A percentile compares a stretch with the other conserved stretches of the same genome.
Conservation (phyloP, 2,797 vertebrate genomes). For the Diceros bicornis region DNA sequence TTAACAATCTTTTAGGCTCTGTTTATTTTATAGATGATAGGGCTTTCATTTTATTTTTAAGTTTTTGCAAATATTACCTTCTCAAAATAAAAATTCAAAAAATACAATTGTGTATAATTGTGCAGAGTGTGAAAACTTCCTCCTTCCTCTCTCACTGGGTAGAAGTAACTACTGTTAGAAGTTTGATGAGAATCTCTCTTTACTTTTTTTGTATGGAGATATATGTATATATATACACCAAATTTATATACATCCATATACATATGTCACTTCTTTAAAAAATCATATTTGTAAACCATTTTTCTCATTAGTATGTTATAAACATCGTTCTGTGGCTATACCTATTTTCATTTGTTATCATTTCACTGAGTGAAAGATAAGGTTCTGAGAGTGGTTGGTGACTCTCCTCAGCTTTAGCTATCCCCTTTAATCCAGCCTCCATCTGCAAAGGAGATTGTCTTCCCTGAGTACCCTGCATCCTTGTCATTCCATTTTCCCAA, state of each 20-base stretch:
- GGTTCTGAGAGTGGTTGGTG: not conserved
- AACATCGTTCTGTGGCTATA: not conserved
- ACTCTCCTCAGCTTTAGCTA: not conserved
- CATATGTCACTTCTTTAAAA: not conserved
- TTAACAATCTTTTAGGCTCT: not conserved
- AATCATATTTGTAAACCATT: not conserved
- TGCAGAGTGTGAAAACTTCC: not conserved
- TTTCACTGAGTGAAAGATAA: not conserved
- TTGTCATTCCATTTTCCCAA: not conserved
- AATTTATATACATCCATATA: not conserved
- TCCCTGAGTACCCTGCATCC: not conserved
- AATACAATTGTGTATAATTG: not conserved
- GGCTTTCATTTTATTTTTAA: not conserved
- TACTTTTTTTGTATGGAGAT: not conserved
- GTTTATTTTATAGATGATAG: not conserved
- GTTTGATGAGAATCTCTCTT: not conserved
- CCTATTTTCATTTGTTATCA: not conserved
- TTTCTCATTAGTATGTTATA: not conserved
- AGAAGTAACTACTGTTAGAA: not conserved
- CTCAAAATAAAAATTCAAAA: not conserved
- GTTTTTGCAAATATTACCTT: not conserved
- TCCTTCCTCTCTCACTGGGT: not conserved
- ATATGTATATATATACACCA: not conserved
- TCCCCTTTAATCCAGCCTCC: not conserved
- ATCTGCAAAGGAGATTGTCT: not conserved